A percentile compares a stretch with the other conserved stretches of the same genome.
Evolutionary conservation across 2,113 vertebrate species (phyloP).

Genomic region (Micromys minutus): DNA sequence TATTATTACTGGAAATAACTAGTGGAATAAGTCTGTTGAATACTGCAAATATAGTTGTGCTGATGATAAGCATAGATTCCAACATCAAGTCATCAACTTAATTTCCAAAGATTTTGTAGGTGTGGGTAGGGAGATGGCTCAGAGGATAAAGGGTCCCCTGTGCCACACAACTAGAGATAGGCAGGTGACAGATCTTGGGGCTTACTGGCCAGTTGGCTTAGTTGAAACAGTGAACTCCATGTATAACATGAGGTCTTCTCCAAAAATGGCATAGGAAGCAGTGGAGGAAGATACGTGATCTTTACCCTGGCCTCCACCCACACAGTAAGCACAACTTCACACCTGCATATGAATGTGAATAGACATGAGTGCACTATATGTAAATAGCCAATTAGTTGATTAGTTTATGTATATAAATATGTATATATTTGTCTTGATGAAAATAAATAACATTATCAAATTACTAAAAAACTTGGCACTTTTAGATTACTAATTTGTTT

Average conservation of each 20-base stretch:
- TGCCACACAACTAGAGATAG: neutral
- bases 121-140: neutral
- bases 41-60: neutral
- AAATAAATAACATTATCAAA: constrained; percentile 31
- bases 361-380: neutral
- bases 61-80: constrained; percentile 28
- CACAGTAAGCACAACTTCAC: neutral
- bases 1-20: neutral
- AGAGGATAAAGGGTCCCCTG: neutral
- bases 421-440: neutral
- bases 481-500: constrained; percentile 41
- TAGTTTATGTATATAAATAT: neutral
- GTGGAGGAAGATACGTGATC: neutral
- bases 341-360: neutral
- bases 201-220: neutral
- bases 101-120: neutral
- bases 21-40: neutral
- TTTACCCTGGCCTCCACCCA: neutral
- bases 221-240: neutral
- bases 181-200: neutral
- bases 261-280: neutral
- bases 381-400: constrained; percentile 11
- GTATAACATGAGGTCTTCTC: neutral
- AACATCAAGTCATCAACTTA: neutral
- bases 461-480: constrained; percentile 30